phyloP scores from a whole-genome alignment of 2,888 invertebrate genomes.

The Eupithecia inturbata region DNA sequence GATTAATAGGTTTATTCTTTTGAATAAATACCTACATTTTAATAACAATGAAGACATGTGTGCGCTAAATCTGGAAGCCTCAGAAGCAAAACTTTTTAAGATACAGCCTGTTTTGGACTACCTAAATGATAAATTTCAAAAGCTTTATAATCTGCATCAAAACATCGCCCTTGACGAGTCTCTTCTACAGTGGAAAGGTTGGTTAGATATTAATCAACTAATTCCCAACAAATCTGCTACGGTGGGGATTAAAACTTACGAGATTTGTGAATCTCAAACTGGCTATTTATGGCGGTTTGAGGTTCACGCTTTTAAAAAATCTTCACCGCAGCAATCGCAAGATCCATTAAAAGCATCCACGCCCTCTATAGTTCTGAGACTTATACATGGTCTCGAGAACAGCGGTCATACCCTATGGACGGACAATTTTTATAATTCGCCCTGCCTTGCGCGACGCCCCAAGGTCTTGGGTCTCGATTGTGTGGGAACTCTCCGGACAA shows the following conservation, averaged over 20 bases:
- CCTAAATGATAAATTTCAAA: neutral
- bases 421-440: conserved; percentile 47
- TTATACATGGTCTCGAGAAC: conserved; percentile 34
- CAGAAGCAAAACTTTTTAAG: conserved; percentile 11
- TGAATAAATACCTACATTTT: conserved; percentile 11
- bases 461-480: conserved; percentile 39
- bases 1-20: neutral
- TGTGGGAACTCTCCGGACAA: conserved; percentile 33
- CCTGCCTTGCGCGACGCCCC: conserved; percentile 32
- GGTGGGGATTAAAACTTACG: conserved; percentile 9
- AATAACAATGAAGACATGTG: neutral
- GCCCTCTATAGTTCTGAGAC: neutral
- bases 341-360: neutral
- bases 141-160: neutral
- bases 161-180: conserved; percentile 26
- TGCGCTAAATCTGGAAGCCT: neutral
- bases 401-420: conserved; percentile 42
- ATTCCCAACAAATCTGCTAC: conserved; percentile 28
- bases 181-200: conserved; percentile 24
- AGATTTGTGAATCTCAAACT: conserved; percentile 21
- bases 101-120: neutral
- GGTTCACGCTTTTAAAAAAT: conserved; percentile 5
- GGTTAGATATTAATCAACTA: conserved; percentile 25
- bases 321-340: neutral
- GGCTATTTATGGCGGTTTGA: conserved; percentile 28